Evolutionary conservation across 2,888 invertebrate species (phyloP).

Genomic region (Alentia gelatinosa): DNA sequence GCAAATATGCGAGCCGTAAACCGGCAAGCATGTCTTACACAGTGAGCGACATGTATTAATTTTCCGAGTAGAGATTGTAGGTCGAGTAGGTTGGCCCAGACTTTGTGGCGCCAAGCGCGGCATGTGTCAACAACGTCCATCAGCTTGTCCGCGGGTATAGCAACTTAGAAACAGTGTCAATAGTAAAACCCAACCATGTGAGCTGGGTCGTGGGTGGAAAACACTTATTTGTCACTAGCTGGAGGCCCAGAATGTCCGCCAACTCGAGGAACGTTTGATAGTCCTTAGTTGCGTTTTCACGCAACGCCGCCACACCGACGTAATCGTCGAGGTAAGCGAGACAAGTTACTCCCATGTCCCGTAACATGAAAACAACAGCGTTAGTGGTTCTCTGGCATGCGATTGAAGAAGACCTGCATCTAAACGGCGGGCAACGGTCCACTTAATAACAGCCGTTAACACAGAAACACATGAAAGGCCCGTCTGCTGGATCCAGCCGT

Average conservation of each 20-base stretch:
- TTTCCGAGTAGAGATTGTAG: not conserved
- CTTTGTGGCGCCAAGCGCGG: not conserved
- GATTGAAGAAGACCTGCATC: not conserved
- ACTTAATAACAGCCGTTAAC: not conserved
- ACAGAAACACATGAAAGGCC: not conserved
- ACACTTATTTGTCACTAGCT: not conserved
- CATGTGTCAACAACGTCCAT: not conserved
- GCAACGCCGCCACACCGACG: not conserved
- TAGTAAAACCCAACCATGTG: not conserved
- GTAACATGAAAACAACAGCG: not conserved
- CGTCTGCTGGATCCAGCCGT: no score
- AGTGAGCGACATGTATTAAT: not conserved
- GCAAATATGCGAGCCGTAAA: not conserved
- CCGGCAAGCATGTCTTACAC: not conserved
- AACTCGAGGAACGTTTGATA: not conserved
- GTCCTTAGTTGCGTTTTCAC: not conserved
- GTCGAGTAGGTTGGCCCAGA: not conserved
- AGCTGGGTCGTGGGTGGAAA: not conserved
- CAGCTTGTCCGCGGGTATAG: not conserved
- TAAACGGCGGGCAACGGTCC: not conserved
- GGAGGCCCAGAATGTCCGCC: not conserved
- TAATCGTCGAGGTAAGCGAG: not conserved
- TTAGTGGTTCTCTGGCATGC: not conserved
- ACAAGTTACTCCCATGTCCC: not conserved
- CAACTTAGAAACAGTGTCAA: not conserved